Conservation (phyloP, 2,797 vertebrate genomes). For the Protosalanx chinensis region DNA sequence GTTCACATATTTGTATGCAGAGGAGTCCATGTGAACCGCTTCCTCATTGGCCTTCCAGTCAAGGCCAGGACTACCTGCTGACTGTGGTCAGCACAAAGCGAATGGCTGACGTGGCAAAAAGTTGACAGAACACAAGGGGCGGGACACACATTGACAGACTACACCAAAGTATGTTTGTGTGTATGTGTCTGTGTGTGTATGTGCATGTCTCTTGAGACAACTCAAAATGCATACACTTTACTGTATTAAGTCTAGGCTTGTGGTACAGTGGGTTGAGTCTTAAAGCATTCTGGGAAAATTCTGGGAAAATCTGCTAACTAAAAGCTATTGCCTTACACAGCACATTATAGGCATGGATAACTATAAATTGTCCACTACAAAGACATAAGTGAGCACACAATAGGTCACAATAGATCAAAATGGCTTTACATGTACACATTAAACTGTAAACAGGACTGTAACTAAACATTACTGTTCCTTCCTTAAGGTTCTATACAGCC, state of each 20-base stretch:
- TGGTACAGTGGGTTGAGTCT: not conserved
- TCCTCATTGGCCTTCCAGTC: slow-evolving; percentile 41
- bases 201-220: not conserved
- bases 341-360: not conserved
- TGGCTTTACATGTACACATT: not conserved
- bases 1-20: slow-evolving; percentile 22
- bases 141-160: slow-evolving; percentile 16
- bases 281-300: not conserved
- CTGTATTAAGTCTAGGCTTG: not conserved
- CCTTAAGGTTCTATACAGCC: not conserved
- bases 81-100: slow-evolving; percentile 62
- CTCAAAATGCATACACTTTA: not conserved
- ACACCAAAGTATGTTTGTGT: not conserved
- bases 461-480: not conserved
- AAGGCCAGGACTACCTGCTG: slow-evolving; percentile 51
- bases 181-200: not conserved
- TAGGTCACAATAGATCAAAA: not conserved
- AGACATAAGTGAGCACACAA: not conserved
- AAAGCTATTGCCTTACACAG: not conserved
- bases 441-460: not conserved
- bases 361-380: not conserved
- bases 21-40: slow-evolving; percentile 35
- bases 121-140: slow-evolving; percentile 49
- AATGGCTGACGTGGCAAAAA: slow-evolving; percentile 68
- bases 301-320: not conserved